Percentiles rank a stretch among this genome's conserved stretches.
Evolutionary conservation across 2,113 vertebrate species (phyloP).

Genomic region (Pungitius pungitius): DNA sequence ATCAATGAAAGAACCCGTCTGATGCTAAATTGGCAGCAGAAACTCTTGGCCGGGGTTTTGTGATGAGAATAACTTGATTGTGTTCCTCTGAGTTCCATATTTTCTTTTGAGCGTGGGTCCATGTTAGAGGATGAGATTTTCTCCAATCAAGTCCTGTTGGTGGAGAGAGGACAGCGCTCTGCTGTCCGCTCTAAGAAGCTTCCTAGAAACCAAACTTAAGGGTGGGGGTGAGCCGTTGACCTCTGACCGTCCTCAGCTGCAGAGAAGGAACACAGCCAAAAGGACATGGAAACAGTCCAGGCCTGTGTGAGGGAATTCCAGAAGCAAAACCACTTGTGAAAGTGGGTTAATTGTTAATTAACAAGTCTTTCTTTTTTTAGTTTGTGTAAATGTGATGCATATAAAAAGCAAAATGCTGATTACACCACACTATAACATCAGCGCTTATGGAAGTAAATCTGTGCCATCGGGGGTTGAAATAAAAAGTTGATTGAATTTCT

Average conservation of each 20-base stretch:
- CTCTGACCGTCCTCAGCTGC: slow-evolving; percentile 43
- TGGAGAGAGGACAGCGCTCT: slow-evolving; percentile 1
- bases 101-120: not conserved
- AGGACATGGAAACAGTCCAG: slow-evolving; percentile 13
- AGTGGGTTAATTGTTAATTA: not conserved
- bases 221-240: slow-evolving; percentile 20
- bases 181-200: slow-evolving; percentile 19
- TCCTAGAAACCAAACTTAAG: slow-evolving; percentile 52
- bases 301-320: slow-evolving; percentile 10
- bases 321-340: not conserved
- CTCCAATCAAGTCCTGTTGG: not conserved
- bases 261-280: slow-evolving; percentile 38
- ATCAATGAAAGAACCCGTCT: not conserved
- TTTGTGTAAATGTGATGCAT: not conserved
- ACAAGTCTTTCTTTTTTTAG: not conserved
- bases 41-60: not conserved
- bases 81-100: not conserved
- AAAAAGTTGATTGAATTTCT: no score
- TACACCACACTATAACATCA: not conserved
- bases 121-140: slow-evolving; percentile 2
- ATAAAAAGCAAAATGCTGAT: not conserved
- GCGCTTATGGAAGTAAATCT: no score
- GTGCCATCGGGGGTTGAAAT: no score
- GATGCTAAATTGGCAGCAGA: not conserved
- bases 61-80: not conserved